These are phyloP conservation scores for Ophiodon elongatus DNA, from an alignment of 2,113 vertebrate species.

Conservation along the genomic window DNA sequence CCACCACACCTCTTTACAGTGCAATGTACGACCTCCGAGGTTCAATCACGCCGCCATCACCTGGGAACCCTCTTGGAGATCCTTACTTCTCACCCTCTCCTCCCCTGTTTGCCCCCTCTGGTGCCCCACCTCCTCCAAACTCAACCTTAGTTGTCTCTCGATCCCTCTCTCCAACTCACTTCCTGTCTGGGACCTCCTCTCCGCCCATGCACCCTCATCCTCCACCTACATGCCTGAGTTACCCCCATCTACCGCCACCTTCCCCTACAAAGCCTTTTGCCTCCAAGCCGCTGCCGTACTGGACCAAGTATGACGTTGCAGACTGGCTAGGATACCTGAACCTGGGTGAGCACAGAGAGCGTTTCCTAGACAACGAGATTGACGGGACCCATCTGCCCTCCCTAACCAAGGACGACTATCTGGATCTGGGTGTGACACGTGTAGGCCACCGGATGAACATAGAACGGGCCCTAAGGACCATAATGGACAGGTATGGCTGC, in stretches of 20 bases:
- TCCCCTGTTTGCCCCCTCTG: constrained; percentile 87
- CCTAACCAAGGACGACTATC: constrained; percentile 94
- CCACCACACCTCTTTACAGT: constrained; percentile 86
- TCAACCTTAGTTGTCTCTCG: constrained; percentile 86
- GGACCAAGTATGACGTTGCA: constrained; percentile 96
- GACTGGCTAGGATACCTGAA: constrained; percentile 95
- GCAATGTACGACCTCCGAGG: constrained; percentile 85
- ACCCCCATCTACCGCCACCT: constrained; percentile 88
- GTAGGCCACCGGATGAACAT: constrained; percentile 98
- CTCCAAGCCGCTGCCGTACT: constrained; percentile 92
- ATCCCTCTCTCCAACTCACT: constrained; percentile 91
- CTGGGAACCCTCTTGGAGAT: constrained; percentile 86
- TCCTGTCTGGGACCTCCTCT: constrained; percentile 86
- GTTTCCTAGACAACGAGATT: constrained; percentile 97
- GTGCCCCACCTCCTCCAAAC: constrained; percentile 86
- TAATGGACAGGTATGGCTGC: constrained; percentile 91
- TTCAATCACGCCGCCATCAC: constrained; percentile 84
- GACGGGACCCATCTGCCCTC: constrained; percentile 94
- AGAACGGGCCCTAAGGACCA: constrained; percentile 91
- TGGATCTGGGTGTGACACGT: constrained; percentile 94
- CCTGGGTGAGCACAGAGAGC: constrained; percentile 91
- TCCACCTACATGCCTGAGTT: constrained; percentile 86
- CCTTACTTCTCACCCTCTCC: constrained; percentile 90
- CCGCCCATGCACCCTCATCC: constrained; percentile 83
- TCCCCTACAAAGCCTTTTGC: constrained; percentile 93